A percentile compares a stretch with the other conserved stretches of the same genome.
Conservation (phyloP, 1,140 invertebrate genomes). For the Nomia melanderi region DNA sequence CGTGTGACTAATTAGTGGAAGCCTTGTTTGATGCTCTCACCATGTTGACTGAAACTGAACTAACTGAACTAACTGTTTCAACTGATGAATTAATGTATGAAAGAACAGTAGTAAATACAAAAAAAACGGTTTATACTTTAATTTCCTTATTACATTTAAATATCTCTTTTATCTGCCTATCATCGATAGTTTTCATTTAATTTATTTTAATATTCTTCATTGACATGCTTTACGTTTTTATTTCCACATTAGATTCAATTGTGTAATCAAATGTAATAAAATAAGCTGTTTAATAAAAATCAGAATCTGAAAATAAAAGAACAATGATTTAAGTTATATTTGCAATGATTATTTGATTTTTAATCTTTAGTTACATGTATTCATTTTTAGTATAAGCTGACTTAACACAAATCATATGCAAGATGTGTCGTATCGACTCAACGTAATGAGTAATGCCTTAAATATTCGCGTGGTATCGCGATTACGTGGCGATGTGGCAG, state of each 20-base stretch:
- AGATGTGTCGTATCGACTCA: background rate
- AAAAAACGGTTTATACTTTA: too few species aligned
- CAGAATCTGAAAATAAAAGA: background rate
- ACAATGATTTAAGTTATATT: too few species aligned
- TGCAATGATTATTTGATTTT: too few species aligned
- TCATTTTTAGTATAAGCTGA: background rate
- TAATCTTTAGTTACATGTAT: background rate
- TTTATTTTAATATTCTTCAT: too few species aligned
- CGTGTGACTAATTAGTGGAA: background rate
- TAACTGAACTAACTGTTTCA: background rate
- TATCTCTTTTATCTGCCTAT: too few species aligned
- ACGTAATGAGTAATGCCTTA: slow-evolving; percentile 21
- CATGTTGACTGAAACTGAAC: background rate
- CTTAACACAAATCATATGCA: background rate
- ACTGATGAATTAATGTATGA: too few species aligned
- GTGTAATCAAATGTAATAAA: background rate
- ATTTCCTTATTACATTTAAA: too few species aligned
- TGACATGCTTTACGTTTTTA: too few species aligned
- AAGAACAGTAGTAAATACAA: too few species aligned
- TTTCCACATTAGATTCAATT: too few species aligned
- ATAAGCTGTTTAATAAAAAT: background rate
- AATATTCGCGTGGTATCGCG: slow-evolving; percentile 33
- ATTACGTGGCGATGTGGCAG: slow-evolving; percentile 29
- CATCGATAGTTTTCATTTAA: too few species aligned
- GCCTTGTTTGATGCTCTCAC: background rate